Percentiles rank a stretch among this genome's conserved stretches.
Conservation (phyloP, 2,797 vertebrate species). For the Masticophis lateralis region DNA sequence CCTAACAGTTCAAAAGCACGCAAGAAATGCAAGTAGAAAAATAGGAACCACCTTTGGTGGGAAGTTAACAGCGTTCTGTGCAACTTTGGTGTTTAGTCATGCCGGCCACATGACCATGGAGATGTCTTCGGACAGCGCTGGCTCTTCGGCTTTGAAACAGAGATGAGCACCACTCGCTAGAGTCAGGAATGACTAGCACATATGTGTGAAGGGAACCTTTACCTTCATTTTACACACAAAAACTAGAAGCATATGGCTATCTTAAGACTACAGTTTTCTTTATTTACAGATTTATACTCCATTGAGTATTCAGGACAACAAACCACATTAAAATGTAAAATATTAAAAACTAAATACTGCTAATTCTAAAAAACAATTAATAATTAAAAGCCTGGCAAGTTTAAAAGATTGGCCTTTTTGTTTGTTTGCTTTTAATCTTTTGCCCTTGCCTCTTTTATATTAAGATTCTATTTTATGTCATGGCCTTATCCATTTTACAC, state of each 20-base stretch:
- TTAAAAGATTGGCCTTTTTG: background rate
- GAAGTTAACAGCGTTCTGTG: too few species aligned
- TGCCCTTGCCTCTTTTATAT: background rate
- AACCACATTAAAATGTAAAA: background rate
- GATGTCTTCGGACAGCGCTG: too few species aligned
- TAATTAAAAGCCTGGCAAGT: background rate
- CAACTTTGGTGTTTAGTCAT: too few species aligned
- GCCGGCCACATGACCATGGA: too few species aligned
- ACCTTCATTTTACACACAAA: background rate
- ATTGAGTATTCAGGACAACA: background rate
- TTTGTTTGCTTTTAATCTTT: background rate
- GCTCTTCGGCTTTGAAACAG: too few species aligned
- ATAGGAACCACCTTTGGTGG: too few species aligned
- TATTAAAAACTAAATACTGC: background rate
- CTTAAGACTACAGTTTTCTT: background rate
- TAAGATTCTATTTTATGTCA: background rate
- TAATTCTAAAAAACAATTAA: background rate
- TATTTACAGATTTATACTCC: background rate
- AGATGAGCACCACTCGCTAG: too few species aligned
- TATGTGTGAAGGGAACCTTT: too few species aligned
- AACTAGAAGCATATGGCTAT: background rate
- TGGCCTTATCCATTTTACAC: background rate
- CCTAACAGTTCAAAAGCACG: too few species aligned
- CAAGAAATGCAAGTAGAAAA: too few species aligned
- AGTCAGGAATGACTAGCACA: too few species aligned